Evolutionary conservation across 2,888 invertebrate genomes (phyloP).

Genomic region (Gortyna flavago): DNA sequence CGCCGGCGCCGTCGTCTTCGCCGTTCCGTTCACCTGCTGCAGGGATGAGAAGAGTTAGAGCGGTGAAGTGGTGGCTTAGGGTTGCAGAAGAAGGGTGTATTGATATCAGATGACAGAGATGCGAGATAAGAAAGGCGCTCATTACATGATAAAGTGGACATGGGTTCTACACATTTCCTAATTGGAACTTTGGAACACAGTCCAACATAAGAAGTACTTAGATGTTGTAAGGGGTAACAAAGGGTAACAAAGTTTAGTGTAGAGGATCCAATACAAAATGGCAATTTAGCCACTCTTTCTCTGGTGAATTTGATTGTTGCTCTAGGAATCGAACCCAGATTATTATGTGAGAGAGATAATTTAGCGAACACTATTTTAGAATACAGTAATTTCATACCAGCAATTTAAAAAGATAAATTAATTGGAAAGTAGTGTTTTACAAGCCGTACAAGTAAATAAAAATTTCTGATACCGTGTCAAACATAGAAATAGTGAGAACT

Average conservation of each 20-base stretch:
- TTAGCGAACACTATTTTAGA: background rate
- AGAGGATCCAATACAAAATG: background rate
- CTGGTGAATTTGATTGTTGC: background rate
- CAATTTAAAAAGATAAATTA: background rate
- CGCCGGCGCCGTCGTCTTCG: conserved; percentile 92
- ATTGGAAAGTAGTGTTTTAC: background rate
- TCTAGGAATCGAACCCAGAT: conserved; percentile 42
- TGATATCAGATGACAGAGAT: background rate
- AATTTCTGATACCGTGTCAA: background rate
- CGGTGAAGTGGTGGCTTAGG: background rate
- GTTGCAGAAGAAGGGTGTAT: no score
- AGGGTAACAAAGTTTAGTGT: background rate
- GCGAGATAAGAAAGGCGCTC: no score
- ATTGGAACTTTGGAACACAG: background rate
- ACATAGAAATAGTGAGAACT: background rate
- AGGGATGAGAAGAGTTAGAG: conserved; percentile 30
- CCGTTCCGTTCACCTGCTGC: conserved; percentile 88
- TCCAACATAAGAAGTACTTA: background rate
- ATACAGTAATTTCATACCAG: background rate
- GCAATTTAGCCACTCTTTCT: background rate
- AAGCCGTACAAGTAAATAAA: background rate
- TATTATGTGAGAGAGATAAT: background rate
- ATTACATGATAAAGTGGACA: no score
- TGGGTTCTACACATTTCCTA: background rate
- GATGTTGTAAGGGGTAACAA: background rate